Evolutionary conservation across 2,113 vertebrate species (phyloP).

Genomic region (Peromyscus leucopus): DNA sequence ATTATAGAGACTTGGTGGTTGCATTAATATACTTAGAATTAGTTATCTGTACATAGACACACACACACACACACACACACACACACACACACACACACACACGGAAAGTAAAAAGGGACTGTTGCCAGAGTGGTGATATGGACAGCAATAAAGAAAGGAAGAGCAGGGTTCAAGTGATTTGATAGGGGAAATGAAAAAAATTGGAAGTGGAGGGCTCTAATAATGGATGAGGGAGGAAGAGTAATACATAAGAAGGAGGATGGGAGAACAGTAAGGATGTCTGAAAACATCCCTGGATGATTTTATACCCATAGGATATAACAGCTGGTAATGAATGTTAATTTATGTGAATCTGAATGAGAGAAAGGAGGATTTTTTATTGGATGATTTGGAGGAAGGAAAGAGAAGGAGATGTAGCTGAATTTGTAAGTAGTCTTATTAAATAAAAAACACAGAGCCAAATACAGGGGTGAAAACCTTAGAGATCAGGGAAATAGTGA

Average conservation of each 20-base stretch:
- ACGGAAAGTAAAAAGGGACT: background rate
- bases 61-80: background rate
- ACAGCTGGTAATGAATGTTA: background rate
- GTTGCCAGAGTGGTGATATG: background rate
- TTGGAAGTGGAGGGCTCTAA: background rate
- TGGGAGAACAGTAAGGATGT: too few species aligned
- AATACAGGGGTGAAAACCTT: too few species aligned
- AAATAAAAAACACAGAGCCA: too few species aligned
- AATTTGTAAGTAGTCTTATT: too few species aligned
- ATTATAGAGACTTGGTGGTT: background rate
- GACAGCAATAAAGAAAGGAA: background rate
- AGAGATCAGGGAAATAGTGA: too few species aligned
- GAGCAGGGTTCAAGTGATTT: background rate
- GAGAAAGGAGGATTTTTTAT: background rate
- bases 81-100: background rate
- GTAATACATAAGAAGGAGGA: background rate
- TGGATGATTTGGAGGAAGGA: background rate
- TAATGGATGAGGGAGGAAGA: background rate
- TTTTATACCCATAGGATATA: too few species aligned
- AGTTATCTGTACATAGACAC: too few species aligned
- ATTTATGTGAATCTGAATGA: background rate
- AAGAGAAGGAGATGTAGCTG: background rate
- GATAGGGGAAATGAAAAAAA: background rate
- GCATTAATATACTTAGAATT: background rate
- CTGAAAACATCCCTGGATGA: background rate